These are phyloP conservation scores for Bugulina stolonifera DNA, from an alignment of 2,888 invertebrate genomes.

Conservation along the genomic window DNA sequence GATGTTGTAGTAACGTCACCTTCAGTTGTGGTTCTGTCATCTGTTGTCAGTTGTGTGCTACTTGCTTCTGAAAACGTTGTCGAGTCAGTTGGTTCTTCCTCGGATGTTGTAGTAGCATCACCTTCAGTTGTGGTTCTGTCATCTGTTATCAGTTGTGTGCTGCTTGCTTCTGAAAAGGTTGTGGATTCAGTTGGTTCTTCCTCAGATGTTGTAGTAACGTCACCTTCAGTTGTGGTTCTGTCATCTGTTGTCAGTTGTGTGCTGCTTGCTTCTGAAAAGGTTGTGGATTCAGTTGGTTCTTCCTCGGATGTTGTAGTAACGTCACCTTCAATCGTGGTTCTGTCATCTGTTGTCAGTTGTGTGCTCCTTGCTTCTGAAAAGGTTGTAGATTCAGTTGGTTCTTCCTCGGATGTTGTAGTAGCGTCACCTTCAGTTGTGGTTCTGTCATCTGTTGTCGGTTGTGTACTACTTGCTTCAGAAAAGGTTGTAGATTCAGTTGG, in stretches of 20 bases:
- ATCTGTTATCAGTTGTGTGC: not conserved
- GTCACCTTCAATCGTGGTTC: not conserved
- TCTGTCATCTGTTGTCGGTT: not conserved
- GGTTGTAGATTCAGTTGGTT: not conserved
- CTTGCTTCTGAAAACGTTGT: not conserved
- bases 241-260: not conserved
- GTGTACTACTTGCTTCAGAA: not conserved
- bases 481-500: not conserved
- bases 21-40: not conserved
- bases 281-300: not conserved
- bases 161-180: not conserved
- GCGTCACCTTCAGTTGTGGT: not conserved
- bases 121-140: not conserved
- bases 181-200: not conserved
- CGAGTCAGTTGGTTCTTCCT: not conserved
- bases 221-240: not conserved
- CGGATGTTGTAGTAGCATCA: not conserved
- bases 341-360: not conserved
- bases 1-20: not conserved
- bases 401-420: not conserved
- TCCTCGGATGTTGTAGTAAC: not conserved
- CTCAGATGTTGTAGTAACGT: not conserved
- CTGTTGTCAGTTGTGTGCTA: not conserved
- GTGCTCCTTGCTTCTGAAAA: not conserved
- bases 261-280: too few species aligned